A percentile compares a stretch with the other conserved stretches of the same genome.
Conservation (phyloP, 2,797 vertebrate species). For the Sebastes wilsoni region DNA sequence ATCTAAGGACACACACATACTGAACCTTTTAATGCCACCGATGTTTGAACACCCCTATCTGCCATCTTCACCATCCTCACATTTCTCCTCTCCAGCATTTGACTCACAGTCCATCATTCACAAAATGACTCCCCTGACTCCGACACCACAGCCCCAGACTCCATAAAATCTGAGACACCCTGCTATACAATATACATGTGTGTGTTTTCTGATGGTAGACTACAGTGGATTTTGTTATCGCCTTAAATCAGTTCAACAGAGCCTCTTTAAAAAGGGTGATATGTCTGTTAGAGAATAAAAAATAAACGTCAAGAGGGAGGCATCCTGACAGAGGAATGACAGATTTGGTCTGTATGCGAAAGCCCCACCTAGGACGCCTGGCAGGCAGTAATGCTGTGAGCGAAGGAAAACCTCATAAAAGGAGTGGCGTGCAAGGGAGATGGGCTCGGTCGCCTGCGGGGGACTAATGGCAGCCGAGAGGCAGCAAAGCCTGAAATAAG, state of each 20-base stretch:
- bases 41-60: neutral
- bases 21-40: neutral
- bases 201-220: conserved; percentile 42
- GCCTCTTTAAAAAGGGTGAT: conserved; percentile 56
- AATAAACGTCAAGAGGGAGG: conserved; percentile 57
- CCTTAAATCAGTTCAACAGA: conserved; percentile 56
- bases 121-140: conserved; percentile 33
- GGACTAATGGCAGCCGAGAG: conserved; percentile 75
- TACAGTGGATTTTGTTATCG: conserved; percentile 38
- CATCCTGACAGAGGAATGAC: conserved; percentile 61
- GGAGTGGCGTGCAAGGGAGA: conserved; percentile 58
- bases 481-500: conserved; percentile 82
- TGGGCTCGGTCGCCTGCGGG: conserved; percentile 65
- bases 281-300: conserved; percentile 59
- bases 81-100: conserved; percentile 4
- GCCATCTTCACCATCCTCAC: neutral
- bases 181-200: conserved; percentile 28
- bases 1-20: neutral
- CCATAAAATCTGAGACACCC: conserved; percentile 39
- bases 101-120: conserved; percentile 40
- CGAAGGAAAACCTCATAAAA: conserved; percentile 75
- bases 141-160: conserved; percentile 15
- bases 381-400: conserved; percentile 63
- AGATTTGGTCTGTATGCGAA: conserved; percentile 64
- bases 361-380: conserved; percentile 58